Conservation (phyloP, 2,797 vertebrate species). For the Sebastolobus altivelis region DNA sequence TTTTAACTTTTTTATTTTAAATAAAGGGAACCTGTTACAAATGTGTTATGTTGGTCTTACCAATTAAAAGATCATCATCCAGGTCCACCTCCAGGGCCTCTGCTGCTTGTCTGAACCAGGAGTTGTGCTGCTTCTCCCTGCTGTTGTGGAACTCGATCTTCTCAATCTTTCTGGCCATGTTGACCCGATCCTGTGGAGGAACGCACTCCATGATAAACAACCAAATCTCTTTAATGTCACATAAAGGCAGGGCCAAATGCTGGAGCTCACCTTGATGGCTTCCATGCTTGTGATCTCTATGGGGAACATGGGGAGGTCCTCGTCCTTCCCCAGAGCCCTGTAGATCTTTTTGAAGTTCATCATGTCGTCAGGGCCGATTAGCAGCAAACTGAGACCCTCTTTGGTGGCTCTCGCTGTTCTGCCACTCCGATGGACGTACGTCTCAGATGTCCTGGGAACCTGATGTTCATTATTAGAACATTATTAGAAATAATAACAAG, state of each 20-base stretch:
- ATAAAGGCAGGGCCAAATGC: not conserved
- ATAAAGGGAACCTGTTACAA: not conserved
- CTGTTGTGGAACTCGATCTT: slow-evolving; percentile 94
- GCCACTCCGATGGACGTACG: slow-evolving; percentile 95
- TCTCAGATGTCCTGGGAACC: slow-evolving; percentile 96
- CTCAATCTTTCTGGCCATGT: slow-evolving; percentile 92
- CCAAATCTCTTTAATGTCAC: not conserved
- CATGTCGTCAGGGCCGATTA: slow-evolving; percentile 93
- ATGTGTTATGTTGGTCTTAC: slow-evolving; percentile 67
- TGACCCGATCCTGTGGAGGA: slow-evolving; percentile 89
- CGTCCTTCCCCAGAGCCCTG: slow-evolving; percentile 90
- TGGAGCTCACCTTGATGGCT: slow-evolving; percentile 89
- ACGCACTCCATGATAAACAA: slow-evolving; percentile 14
- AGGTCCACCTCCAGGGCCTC: slow-evolving; percentile 94
- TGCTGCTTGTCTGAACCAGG: slow-evolving; percentile 94
- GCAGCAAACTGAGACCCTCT: slow-evolving; percentile 92
- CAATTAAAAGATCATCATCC: slow-evolving; percentile 92
- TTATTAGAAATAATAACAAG: not conserved
- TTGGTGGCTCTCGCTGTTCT: slow-evolving; percentile 93
- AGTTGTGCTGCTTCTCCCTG: slow-evolving; percentile 92
- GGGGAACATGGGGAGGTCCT: slow-evolving; percentile 93
- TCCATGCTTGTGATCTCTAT: slow-evolving; percentile 91
- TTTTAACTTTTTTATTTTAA: slow-evolving; percentile 3
- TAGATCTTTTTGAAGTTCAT: slow-evolving; percentile 95
- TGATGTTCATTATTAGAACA: slow-evolving; percentile 57